Base-by-base conservation (phyloP, 2,888 invertebrate genomes). In the Trichacis sp. region DNA sequence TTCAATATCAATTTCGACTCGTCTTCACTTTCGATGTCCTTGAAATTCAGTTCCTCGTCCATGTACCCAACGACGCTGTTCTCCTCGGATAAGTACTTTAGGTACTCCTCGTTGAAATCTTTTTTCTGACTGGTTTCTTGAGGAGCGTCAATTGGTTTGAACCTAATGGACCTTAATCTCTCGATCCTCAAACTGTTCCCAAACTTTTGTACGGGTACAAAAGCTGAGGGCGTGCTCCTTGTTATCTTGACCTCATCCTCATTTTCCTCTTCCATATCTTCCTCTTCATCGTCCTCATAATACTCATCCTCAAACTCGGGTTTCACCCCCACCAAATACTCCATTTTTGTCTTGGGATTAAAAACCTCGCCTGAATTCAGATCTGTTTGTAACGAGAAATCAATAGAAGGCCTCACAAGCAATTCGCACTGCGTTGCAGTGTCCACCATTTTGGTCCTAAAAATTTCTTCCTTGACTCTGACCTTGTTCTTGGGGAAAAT, bases 1-100 rank as follows among this genome's bases (percentile, higher is more conserved):
- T 5, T 68, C 55, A 2, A 29, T 3, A 8, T 5, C 24, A 24
- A n/a, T 2, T 33, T 33, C 29, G 15, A 8, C 4, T 33, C 36
- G 19, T 76, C 78, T 18, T 81, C 83, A 11, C 79, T 72, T 53
- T 84, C 84, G 6, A 83, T 81, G 46, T 84, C 83, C 61, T 83
- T 75, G 63, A 75, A 84, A 24, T 78, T 77, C 8, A 84, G 64
- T 45, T 80, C 75, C 4, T 83, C 79, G 36, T 83, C 79, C 82
- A 83, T 81, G 20, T 83, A 84, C 18, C 76, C 78, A 2, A 84
- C 83, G 0, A 73, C 43, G 12, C 77, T 74, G 2, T 73, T 81
- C 38, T 83, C 83, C 24, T 82, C 83, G 38, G 75, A 79, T 1
- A 81, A 74, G 12, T 83, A 84, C 51, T 80, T 80, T 40, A 80